A percentile compares a stretch with the other conserved stretches of the same genome.
phyloP scores from a whole-genome alignment of 2,797 vertebrate genomes.

The Mionectes olivaceus region DNA sequence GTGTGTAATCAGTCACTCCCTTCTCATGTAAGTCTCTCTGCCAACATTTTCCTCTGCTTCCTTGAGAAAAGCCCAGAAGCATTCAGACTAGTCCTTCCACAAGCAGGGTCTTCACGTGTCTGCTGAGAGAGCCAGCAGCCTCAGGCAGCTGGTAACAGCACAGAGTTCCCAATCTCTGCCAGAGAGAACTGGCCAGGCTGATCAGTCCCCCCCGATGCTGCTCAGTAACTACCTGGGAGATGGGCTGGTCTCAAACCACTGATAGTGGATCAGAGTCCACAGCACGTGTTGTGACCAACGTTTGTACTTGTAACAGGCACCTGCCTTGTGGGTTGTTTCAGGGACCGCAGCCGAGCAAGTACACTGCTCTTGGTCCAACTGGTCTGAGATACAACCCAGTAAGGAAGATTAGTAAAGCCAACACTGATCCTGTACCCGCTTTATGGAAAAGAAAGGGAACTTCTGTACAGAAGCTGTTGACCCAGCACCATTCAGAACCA shows the following conservation, averaged over 20 bases:
- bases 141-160: background rate
- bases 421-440: background rate
- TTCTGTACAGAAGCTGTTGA: fast-evolving
- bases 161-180: background rate
- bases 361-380: background rate
- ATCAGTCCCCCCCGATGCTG: fast-evolving
- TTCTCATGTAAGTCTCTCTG: background rate
- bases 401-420: background rate
- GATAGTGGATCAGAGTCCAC: background rate
- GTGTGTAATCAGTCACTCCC: background rate
- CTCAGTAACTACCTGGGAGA: background rate
- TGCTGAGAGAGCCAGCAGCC: background rate
- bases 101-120: background rate
- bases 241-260: background rate
- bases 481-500: background rate
- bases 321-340: background rate
- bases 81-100: background rate
- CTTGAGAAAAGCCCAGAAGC: conserved; percentile 9
- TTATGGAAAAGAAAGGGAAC: background rate
- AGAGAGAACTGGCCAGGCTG: background rate
- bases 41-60: conserved; percentile 2
- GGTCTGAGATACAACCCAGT: background rate
- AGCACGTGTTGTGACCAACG: background rate
- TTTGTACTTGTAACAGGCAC: background rate
- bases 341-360: fast-evolving